These are phyloP conservation scores for Rhaphigaster nebulosa DNA, from an alignment of 2,888 invertebrate genomes.

Conservation along the genomic window DNA sequence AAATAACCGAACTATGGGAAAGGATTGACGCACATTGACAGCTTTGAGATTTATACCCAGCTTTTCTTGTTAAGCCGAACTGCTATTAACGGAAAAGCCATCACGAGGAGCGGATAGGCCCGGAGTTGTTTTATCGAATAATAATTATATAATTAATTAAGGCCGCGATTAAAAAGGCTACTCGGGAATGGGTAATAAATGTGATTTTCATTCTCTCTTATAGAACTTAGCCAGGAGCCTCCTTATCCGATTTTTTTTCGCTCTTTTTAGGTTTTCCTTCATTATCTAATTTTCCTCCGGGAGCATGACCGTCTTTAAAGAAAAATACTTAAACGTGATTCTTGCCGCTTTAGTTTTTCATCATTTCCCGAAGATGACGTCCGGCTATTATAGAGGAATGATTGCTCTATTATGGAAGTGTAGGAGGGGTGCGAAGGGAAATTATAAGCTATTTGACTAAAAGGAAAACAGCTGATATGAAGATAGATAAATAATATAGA, in stretches of 20 bases:
- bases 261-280: background rate
- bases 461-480: background rate
- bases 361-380: background rate
- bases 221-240: background rate
- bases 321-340: conserved; percentile 26
- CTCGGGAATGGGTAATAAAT: background rate
- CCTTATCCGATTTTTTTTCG: background rate
- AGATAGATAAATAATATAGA: no score
- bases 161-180: background rate
- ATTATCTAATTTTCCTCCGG: background rate
- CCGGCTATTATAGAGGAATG: background rate
- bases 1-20: background rate
- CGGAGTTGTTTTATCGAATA: background rate
- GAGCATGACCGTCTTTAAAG: background rate
- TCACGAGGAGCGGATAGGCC: background rate
- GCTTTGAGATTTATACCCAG: background rate
- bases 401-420: background rate
- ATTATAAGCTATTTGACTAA: background rate
- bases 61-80: background rate
- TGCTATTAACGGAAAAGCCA: background rate
- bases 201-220: background rate
- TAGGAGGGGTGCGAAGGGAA: background rate
- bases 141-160: conserved; percentile 1
- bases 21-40: background rate
- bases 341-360: background rate